Conservation (phyloP, 2,888 invertebrate species). For the Zaprionus bogoriensis region DNA sequence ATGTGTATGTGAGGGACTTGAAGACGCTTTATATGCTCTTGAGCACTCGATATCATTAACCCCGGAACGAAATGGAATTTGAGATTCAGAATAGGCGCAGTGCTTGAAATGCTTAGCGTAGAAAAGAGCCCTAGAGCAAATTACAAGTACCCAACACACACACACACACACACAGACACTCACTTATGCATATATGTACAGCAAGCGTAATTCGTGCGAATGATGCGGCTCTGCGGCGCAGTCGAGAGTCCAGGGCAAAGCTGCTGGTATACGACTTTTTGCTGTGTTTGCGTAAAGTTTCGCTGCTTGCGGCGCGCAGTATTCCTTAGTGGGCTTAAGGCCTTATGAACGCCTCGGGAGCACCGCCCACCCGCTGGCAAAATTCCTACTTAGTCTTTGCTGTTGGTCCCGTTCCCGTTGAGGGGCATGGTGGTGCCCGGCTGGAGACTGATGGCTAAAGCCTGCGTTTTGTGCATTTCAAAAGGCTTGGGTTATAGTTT, state of each 20-base stretch:
- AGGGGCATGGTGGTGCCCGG: not conserved
- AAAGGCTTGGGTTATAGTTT: slow-evolving; percentile 61
- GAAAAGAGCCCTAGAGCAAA: not conserved
- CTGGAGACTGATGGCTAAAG: not conserved
- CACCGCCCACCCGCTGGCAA: slow-evolving; percentile 18
- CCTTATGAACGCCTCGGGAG: slow-evolving; percentile 28
- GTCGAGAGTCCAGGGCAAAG: not conserved
- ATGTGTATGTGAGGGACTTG: slow-evolving; percentile 34
- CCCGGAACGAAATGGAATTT: slow-evolving; percentile 12
- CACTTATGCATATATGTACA: not conserved
- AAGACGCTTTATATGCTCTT: slow-evolving; percentile 30
- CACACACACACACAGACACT: not conserved
- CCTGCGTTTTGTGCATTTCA: slow-evolving; percentile 34
- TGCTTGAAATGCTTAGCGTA: not conserved
- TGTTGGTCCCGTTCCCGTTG: slow-evolving; percentile 1
- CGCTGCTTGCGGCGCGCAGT: slow-evolving; percentile 27
- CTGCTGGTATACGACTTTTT: slow-evolving; percentile 40
- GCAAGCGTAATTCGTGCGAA: slow-evolving; percentile 19
- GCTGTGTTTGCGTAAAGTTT: slow-evolving; percentile 67
- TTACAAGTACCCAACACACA: not conserved
- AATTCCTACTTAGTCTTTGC: slow-evolving; percentile 7
- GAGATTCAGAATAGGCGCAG: not conserved
- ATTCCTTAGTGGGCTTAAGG: slow-evolving; percentile 38
- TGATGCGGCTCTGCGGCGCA: slow-evolving; percentile 10
- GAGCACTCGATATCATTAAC: slow-evolving; percentile 55